phyloP scores from a whole-genome alignment of 2,888 invertebrate genomes.

The Limnephilus auricula region DNA sequence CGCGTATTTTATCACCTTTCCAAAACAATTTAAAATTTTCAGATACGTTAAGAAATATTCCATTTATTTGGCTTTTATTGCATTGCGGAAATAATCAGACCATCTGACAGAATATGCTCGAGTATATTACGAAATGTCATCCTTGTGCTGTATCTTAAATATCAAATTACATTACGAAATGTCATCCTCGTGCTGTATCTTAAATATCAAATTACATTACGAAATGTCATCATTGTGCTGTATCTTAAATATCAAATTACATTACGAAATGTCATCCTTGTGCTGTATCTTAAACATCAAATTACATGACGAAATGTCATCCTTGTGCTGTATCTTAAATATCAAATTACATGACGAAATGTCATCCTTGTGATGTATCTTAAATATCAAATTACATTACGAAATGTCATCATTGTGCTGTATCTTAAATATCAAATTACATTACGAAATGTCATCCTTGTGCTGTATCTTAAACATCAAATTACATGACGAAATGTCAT shows the following conservation, averaged over 20 bases:
- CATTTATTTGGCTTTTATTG: too few relatives aligned
- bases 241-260: not conserved
- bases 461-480: not conserved
- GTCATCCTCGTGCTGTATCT: not conserved
- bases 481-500: not conserved
- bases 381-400: too few relatives aligned
- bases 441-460: not conserved
- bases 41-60: too few relatives aligned
- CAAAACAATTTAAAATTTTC: too few relatives aligned
- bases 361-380: not conserved
- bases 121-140: too few relatives aligned
- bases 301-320: not conserved
- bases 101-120: too few relatives aligned
- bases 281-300: not conserved
- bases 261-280: not conserved
- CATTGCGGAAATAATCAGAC: too few relatives aligned
- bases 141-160: too few relatives aligned
- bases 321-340: not conserved
- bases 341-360: too few relatives aligned
- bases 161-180: too few relatives aligned
- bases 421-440: not conserved
- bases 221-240: not conserved
- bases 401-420: not conserved
- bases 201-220: too few relatives aligned
- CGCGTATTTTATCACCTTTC: too few relatives aligned